A percentile compares a stretch with the other conserved stretches of the same genome.
These are phyloP conservation scores for Hyperoplus immaculatus DNA, from an alignment of 2,797 vertebrate species.

Conservation along the genomic window DNA sequence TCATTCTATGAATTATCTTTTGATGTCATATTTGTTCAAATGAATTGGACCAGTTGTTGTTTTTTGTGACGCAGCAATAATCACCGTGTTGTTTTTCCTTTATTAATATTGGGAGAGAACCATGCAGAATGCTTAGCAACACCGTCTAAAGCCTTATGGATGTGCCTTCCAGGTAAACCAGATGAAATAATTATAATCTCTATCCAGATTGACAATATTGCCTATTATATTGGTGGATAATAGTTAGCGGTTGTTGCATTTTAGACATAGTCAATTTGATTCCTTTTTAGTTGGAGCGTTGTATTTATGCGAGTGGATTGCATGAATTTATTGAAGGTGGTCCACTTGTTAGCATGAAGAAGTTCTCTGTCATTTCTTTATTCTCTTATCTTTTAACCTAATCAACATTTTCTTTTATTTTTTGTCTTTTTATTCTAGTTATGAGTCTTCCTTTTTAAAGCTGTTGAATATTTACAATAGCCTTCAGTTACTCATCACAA, in stretches of 20 bases:
- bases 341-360: slow-evolving; percentile 83
- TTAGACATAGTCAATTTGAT: slow-evolving; percentile 74
- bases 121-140: slow-evolving; percentile 87
- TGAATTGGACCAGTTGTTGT: slow-evolving; percentile 78
- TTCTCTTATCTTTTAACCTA: slow-evolving; percentile 36
- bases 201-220: slow-evolving; percentile 72
- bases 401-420: slow-evolving; percentile 72
- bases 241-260: slow-evolving; percentile 71
- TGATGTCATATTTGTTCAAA: slow-evolving; percentile 73
- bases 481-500: slow-evolving; percentile 33
- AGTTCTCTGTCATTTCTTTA: slow-evolving; percentile 52
- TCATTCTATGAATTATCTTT: slow-evolving; percentile 44
- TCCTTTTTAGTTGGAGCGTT: slow-evolving; percentile 58
- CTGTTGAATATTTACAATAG: slow-evolving; percentile 55
- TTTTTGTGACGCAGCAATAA: slow-evolving; percentile 94
- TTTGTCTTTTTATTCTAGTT: slow-evolving; percentile 52
- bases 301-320: slow-evolving; percentile 81
- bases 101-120: slow-evolving; percentile 83
- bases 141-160: slow-evolving; percentile 95
- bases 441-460: slow-evolving; percentile 89
- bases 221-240: slow-evolving; percentile 61
- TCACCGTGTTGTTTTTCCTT: slow-evolving; percentile 87
- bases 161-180: slow-evolving; percentile 93
- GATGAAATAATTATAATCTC: slow-evolving; percentile 88
- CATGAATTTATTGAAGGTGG: slow-evolving; percentile 82